A percentile compares a stretch with the other conserved stretches of the same genome.
Evolutionary conservation across 1,140 invertebrate genomes (phyloP).

Genomic region (Drosophila biarmipes): DNA sequence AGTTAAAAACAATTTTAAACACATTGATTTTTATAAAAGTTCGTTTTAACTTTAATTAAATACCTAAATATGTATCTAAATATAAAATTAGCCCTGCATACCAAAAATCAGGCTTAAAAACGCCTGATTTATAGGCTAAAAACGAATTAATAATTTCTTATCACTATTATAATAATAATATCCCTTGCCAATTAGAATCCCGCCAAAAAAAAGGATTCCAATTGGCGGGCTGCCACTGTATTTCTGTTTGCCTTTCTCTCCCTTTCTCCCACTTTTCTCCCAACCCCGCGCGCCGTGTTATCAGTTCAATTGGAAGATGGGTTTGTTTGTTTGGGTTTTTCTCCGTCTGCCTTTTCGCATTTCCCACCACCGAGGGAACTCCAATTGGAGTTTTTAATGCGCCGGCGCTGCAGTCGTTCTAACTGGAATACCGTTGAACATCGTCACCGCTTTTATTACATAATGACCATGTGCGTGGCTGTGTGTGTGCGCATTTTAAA

Average conservation of each 20-base stretch:
- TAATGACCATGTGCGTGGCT: conserved; percentile 44
- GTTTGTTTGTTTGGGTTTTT: conserved; percentile 46
- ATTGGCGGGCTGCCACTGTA: conserved; percentile 14
- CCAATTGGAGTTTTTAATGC: conserved; percentile 74
- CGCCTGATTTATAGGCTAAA: too few relatives aligned
- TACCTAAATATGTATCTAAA: too few relatives aligned
- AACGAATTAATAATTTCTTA: too few relatives aligned
- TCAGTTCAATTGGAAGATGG: conserved; percentile 47
- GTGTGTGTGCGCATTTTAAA: conserved; percentile 70
- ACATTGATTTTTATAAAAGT: too few relatives aligned
- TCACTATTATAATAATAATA: not conserved
- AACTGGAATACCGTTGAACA: conserved; percentile 69
- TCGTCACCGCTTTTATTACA: conserved; percentile 65
- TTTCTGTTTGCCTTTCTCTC: conserved; percentile 1
- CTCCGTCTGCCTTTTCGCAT: conserved; percentile 35
- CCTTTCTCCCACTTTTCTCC: too few relatives aligned
- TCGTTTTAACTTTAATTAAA: too few relatives aligned
- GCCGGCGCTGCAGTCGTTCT: conserved; percentile 62
- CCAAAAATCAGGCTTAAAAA: too few relatives aligned
- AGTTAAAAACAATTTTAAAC: too few relatives aligned
- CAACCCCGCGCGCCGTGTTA: conserved; percentile 22
- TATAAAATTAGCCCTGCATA: too few relatives aligned
- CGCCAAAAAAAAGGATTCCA: conserved; percentile 8
- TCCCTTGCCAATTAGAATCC: not conserved
- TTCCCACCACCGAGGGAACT: conserved; percentile 47